Conservation (phyloP, 2,797 vertebrate species). For the Otus scops region DNA sequence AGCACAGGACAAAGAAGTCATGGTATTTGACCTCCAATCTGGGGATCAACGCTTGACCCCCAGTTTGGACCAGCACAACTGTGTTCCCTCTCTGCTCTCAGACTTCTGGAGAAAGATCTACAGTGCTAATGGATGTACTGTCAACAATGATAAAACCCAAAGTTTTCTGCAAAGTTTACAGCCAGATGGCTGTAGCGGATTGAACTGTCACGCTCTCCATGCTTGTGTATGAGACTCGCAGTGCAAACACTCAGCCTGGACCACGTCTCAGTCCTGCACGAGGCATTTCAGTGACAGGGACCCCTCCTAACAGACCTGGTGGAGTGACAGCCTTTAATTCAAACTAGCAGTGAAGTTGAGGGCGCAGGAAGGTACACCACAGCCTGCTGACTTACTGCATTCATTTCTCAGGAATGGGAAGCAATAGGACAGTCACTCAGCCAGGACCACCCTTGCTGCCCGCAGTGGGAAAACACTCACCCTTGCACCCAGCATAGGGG, state of each 20-base stretch:
- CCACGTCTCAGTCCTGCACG: not conserved
- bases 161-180: too few relatives aligned
- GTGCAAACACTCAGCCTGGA: not conserved
- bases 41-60: not conserved
- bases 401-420: not conserved
- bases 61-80: not conserved
- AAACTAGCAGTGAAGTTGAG: not conserved
- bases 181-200: accelerated
- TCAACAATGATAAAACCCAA: not conserved
- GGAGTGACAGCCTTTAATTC: not conserved
- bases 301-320: not conserved
- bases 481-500: not conserved
- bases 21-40: not conserved
- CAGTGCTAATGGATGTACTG: not conserved
- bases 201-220: accelerated
- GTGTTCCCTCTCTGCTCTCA: not conserved
- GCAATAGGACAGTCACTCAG: not conserved
- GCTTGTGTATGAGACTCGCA: accelerated
- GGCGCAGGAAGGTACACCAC: accelerated
- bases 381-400: not conserved
- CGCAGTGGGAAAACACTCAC: not conserved
- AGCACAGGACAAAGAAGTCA: not conserved
- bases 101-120: not conserved
- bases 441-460: not conserved
- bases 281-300: not conserved